Conservation (phyloP, 2,113 vertebrate genomes). For the Cervus canadensis region DNA sequence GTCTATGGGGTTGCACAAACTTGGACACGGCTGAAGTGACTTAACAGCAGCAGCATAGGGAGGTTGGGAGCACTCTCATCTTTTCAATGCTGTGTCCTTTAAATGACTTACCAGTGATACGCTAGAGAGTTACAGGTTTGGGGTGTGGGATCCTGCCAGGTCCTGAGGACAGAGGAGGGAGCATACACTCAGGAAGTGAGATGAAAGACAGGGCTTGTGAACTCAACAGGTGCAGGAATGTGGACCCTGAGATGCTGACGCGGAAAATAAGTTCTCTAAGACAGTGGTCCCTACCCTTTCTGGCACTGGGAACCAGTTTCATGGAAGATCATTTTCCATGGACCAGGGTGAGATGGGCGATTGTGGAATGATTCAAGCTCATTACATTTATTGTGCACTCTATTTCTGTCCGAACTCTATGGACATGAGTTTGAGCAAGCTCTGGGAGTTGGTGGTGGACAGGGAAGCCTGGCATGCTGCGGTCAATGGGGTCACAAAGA, state of each 20-base stretch:
- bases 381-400: background rate
- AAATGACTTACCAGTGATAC: background rate
- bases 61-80: background rate
- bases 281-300: background rate
- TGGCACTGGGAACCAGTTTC: background rate
- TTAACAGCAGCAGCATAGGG: background rate
- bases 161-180: background rate
- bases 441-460: background rate
- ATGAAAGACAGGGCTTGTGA: background rate
- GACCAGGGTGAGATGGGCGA: background rate
- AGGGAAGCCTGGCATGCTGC: background rate
- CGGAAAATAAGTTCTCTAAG: conserved; percentile 24
- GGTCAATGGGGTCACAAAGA: background rate
- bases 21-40: background rate
- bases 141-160: background rate
- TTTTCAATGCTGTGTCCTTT: background rate
- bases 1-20: background rate
- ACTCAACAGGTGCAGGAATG: background rate
- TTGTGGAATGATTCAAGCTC: background rate
- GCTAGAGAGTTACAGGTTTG: background rate
- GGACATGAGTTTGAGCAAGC: background rate
- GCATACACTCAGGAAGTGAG: background rate
- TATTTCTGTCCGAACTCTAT: background rate
- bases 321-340: background rate
- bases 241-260: background rate